Base-by-base conservation (phyloP, 1,140 invertebrate genomes). In the Eriocheir sinensis region DNA sequence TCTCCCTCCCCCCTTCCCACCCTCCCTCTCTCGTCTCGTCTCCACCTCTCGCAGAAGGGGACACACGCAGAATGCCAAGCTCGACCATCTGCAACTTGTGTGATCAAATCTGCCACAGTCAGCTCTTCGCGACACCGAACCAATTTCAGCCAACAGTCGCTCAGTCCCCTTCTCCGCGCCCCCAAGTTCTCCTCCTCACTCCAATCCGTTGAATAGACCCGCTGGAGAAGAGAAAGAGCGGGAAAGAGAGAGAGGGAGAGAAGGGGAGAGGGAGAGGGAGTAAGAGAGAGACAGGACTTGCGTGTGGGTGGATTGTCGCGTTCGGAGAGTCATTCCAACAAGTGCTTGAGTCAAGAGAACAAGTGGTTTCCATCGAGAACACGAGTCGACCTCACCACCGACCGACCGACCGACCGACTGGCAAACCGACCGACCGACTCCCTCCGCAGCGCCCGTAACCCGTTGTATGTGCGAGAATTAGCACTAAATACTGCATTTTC, bases 301-400 rank as follows among this genome's bases (percentile, higher is more conserved):
- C 15, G 60, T 15, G 60, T 15, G 83, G 40, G 83, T 72, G 60
- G 60, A 72, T 72, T 91, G 89, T 94, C 93, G 92, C 93, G 91
- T 94, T 94, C 89, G 89, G 86, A 89, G 91, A 91, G 93, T 83
- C 93, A 94, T 94, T 94, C 81, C 93, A 94, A 94, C 93, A 94
- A 94, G 93, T 94, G 93, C 93, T 91, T 40, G 89, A 94, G 93
- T 94, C 93, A 91, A 72, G 93, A 34, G 93, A 94, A 94, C 93
- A 94, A 94, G 93, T 94, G 93, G 89, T 94, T 90, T 91, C 93
- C 93, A 94, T 94, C 93, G 89, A 91, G 89, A 91, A 94, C 93
- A 94, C 90, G 89, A 91, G 89, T 94, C 36, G 89, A 44, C 89
- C 93, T 91, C 40, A 91, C 93, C 93, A 48, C 93, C 89, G 41